Evolutionary conservation across 2,113 vertebrate genomes (phyloP).

Genomic region (Syngnathoides biaculeatus): DNA sequence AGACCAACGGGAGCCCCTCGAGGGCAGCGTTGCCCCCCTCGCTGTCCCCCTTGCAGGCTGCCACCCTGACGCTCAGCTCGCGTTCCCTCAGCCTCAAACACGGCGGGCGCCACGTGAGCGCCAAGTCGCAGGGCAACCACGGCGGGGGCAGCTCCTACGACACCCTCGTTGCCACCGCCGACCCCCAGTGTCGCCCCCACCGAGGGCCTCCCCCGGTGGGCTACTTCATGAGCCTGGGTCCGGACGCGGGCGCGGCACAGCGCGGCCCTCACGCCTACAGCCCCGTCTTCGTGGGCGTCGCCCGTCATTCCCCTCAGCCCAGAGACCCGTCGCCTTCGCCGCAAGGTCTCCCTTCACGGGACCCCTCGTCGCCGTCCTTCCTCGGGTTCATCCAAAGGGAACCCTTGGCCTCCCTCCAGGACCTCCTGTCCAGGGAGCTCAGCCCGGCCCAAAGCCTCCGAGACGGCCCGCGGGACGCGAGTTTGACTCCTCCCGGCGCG

Average conservation of each 20-base stretch:
- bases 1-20: slow-evolving; percentile 34
- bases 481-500: slow-evolving; percentile 39
- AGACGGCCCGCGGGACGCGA: slow-evolving; percentile 46
- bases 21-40: slow-evolving; percentile 22
- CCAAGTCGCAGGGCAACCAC: slow-evolving; percentile 79
- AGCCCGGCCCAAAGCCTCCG: slow-evolving; percentile 40
- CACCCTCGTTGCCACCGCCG: slow-evolving; percentile 78
- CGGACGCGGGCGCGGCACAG: slow-evolving; percentile 73
- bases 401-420: slow-evolving; percentile 33
- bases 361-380: slow-evolving; percentile 55
- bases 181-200: slow-evolving; percentile 70
- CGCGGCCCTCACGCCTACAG: slow-evolving; percentile 78
- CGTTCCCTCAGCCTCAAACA: slow-evolving; percentile 88
- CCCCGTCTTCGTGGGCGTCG: slow-evolving; percentile 73
- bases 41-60: slow-evolving; percentile 17
- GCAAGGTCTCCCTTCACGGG: slow-evolving; percentile 51
- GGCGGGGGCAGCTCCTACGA: slow-evolving; percentile 86
- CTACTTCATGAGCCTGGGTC: slow-evolving; percentile 80
- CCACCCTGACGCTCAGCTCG: slow-evolving; percentile 77
- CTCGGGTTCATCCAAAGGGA: slow-evolving; percentile 59
- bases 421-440: slow-evolving; percentile 43
- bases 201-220: slow-evolving; percentile 65
- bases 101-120: slow-evolving; percentile 74
- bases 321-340: slow-evolving; percentile 60
- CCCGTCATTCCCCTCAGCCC: slow-evolving; percentile 72